Conservation (phyloP, 1,140 invertebrate genomes). For the Sminthurinus signatus region DNA sequence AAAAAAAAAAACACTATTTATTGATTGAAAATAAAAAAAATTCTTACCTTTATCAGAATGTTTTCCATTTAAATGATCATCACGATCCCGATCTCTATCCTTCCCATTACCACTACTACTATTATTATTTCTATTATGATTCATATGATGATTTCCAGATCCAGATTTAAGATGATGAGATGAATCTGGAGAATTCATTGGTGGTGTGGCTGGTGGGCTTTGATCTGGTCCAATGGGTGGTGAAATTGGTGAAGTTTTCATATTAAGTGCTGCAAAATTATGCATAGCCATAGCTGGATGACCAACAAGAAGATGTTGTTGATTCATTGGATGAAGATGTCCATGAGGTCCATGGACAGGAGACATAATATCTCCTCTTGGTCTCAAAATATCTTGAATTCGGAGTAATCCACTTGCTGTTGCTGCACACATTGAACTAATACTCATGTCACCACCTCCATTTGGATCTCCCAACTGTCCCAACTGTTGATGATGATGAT, state of each 20-base stretch:
- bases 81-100: constrained; percentile 20
- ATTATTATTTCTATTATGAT: not conserved
- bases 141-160: constrained; percentile 1
- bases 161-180: constrained; percentile 16
- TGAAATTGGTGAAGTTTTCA: constrained; percentile 38
- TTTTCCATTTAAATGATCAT: constrained; percentile 26
- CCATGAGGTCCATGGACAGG: constrained; percentile 1
- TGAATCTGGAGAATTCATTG: constrained; percentile 31
- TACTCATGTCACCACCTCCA: constrained; percentile 26
- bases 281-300: constrained; percentile 18
- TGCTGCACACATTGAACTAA: constrained; percentile 27
- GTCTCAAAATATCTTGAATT: constrained; percentile 40
- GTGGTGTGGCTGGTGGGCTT: constrained; percentile 40
- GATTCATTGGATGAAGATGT: constrained; percentile 25
- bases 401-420: constrained; percentile 34
- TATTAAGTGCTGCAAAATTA: constrained; percentile 28
- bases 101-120: too few relatives aligned
- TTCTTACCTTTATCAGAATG: constrained; percentile 36
- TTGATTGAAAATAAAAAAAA: too few relatives aligned
- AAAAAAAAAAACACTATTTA: too few relatives aligned
- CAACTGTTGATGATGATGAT: too few relatives aligned
- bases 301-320: constrained; percentile 20
- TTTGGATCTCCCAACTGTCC: constrained; percentile 24
- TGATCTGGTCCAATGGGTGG: constrained; percentile 40
- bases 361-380: constrained; percentile 20